Percentiles rank a stretch among this genome's conserved stretches.
These are phyloP conservation scores for Scomberomorus guttatus DNA, from an alignment of 2,797 vertebrate species.

Conservation along the genomic window DNA sequence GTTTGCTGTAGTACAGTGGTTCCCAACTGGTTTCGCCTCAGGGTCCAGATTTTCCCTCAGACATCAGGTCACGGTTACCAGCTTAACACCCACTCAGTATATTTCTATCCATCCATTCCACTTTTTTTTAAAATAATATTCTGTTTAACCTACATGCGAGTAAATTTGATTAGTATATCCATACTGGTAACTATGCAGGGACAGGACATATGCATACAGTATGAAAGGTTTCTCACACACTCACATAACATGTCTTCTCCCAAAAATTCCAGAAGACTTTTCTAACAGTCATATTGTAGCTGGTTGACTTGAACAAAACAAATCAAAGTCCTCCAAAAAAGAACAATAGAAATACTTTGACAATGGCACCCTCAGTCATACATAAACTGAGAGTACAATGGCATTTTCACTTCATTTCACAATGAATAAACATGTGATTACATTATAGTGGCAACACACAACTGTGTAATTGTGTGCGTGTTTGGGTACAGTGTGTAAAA, in stretches of 20 bases:
- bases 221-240: neutral
- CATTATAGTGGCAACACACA: neutral
- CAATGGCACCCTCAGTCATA: conserved; percentile 10
- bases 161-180: no score
- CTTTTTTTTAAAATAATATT: no score
- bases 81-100: no score
- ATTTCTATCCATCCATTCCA: no score
- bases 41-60: no score
- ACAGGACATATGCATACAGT: neutral
- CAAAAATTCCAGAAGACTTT: neutral
- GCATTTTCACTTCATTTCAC: neutral
- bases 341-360: neutral
- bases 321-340: conserved; percentile 13
- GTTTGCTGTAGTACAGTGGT: no score
- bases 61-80: no score
- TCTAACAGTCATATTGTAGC: neutral
- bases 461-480: neutral
- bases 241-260: neutral
- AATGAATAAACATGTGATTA: conserved; percentile 28
- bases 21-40: no score
- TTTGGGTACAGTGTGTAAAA: conserved; percentile 65
- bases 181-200: neutral
- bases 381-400: conserved; percentile 8
- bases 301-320: conserved; percentile 11
- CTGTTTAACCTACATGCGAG: neutral